A percentile compares a stretch with the other conserved stretches of the same genome.
Evolutionary conservation across 2,888 invertebrate species (phyloP).

Genomic region (Lithophane ornitopus): DNA sequence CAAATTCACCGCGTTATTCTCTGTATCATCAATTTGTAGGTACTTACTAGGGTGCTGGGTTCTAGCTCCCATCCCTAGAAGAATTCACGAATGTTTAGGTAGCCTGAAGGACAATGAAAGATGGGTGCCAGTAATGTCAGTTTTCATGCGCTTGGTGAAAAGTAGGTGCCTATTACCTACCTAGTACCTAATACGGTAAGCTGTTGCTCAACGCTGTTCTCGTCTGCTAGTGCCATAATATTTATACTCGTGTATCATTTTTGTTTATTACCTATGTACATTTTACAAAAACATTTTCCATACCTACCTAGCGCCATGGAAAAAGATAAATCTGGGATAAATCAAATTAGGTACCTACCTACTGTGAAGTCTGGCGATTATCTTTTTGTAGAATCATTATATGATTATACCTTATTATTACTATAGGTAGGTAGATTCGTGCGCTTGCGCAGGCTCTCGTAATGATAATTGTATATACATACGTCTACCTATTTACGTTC

Average conservation of each 20-base stretch:
- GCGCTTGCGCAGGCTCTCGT: slow-evolving; percentile 14
- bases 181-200: background rate
- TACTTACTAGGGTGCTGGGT: background rate
- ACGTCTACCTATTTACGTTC: slow-evolving; percentile 19
- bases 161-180: background rate
- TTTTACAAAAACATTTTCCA: background rate
- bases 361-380: slow-evolving; percentile 3
- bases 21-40: slow-evolving; percentile 1
- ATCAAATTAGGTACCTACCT: background rate
- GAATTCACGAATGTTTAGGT: background rate
- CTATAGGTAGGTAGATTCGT: background rate
- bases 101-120: background rate
- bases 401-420: slow-evolving; percentile 25
- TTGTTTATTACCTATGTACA: background rate
- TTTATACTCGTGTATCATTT: background rate
- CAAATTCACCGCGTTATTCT: slow-evolving; percentile 23
- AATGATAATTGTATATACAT: slow-evolving; percentile 40
- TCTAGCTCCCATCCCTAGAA: too few relatives aligned
- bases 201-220: background rate
- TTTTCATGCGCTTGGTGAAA: background rate
- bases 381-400: slow-evolving; percentile 21
- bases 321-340: background rate
- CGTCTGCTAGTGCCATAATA: background rate
- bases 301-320: background rate
- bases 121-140: too few relatives aligned